phyloP scores from a whole-genome alignment of 2,888 invertebrate genomes.

The Ichneumoninae sp. region DNA sequence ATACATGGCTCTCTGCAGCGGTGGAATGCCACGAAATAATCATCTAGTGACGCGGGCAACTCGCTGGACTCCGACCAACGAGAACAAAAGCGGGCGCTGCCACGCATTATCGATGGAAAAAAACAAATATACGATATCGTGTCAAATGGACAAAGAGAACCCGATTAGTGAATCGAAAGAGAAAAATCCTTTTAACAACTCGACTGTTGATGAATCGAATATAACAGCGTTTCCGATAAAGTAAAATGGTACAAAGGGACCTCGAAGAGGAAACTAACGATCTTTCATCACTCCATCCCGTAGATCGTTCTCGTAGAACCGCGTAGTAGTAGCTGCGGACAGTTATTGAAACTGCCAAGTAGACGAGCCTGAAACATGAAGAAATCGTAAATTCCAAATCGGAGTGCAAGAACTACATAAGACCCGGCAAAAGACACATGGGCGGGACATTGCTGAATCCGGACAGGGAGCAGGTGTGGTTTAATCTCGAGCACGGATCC shows the following conservation, averaged over 20 bases:
- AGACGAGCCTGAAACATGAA: neutral
- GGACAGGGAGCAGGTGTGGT: neutral
- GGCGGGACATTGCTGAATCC: neutral
- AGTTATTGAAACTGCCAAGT: neutral
- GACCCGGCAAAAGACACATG: neutral
- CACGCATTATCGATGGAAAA: conserved; percentile 6
- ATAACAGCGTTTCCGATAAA: neutral
- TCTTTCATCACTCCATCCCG: neutral
- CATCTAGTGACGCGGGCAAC: conserved; percentile 38
- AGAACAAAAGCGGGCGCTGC: conserved; percentile 17
- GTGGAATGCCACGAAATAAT: conserved; percentile 57
- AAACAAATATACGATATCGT: neutral
- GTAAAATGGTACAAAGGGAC: neutral
- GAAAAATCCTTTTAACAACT: neutral
- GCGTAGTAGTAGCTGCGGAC: neutral
- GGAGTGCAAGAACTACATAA: neutral
- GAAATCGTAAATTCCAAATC: neutral
- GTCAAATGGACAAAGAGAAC: neutral
- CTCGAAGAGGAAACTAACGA: neutral
- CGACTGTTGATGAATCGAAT: neutral
- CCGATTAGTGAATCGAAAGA: neutral
- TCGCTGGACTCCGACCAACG: conserved; percentile 12
- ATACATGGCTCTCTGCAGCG: conserved; percentile 17
- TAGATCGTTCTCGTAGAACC: neutral
- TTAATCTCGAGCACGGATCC: conserved; percentile 41